A percentile compares a stretch with the other conserved stretches of the same genome.
phyloP scores from a whole-genome alignment of 2,888 invertebrate species.

The Mechanitis messenoides region DNA sequence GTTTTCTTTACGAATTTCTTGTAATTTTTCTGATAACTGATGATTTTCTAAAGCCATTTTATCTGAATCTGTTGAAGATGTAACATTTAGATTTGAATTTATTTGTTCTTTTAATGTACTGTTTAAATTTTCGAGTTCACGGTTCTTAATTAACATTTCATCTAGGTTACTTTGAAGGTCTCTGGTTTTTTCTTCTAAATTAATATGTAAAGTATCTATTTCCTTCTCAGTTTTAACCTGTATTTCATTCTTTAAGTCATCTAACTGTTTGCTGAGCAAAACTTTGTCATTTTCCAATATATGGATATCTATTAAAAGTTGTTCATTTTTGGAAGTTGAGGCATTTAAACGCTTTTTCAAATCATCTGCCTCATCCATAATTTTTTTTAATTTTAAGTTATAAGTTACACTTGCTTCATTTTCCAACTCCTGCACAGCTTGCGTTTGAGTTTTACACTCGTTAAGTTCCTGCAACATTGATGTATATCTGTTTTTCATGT shows the following conservation, averaged over 20 bases:
- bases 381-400: slow-evolving; percentile 44
- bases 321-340: slow-evolving; percentile 63
- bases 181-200: slow-evolving; percentile 53
- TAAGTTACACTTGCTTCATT: slow-evolving; percentile 49
- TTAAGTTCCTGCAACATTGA: slow-evolving; percentile 64
- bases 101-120: slow-evolving; percentile 40
- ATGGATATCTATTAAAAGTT: slow-evolving; percentile 70
- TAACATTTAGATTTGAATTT: slow-evolving; percentile 27
- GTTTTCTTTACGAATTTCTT: slow-evolving; percentile 40
- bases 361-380: slow-evolving; percentile 59
- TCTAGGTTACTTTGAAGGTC: slow-evolving; percentile 44
- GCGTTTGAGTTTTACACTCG: slow-evolving; percentile 61
- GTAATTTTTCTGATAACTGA: slow-evolving; percentile 33
- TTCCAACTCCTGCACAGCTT: slow-evolving; percentile 70
- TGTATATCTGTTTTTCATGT: slow-evolving; percentile 74
- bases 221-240: slow-evolving; percentile 42
- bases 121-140: slow-evolving; percentile 44
- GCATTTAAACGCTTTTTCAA: slow-evolving; percentile 56
- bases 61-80: slow-evolving; percentile 29
- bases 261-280: slow-evolving; percentile 60
- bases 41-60: slow-evolving; percentile 38
- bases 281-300: slow-evolving; percentile 73
- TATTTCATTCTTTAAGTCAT: slow-evolving; percentile 58
- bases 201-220: slow-evolving; percentile 42
- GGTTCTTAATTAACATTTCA: slow-evolving; percentile 39